Conservation (phyloP, 2,113 vertebrate genomes). For the Nansenia antarctica region DNA sequence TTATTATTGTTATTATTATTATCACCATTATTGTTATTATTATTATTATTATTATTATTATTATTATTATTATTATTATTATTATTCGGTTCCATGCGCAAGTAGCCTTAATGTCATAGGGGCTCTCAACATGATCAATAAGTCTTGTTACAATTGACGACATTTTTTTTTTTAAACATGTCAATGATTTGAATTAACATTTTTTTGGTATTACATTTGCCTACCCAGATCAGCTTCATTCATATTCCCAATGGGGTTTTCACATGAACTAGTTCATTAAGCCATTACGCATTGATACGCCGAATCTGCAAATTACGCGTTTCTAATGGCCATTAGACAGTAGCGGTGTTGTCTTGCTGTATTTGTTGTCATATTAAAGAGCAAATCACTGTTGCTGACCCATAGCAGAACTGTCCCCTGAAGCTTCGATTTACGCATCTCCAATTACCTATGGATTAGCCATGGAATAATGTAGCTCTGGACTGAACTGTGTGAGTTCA, state of each 20-base stretch:
- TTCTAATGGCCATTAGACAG: conserved; percentile 30
- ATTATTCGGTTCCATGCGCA: no score
- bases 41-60: no score
- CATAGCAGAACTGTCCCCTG: conserved; percentile 18
- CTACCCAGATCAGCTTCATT: neutral
- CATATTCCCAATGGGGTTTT: neutral
- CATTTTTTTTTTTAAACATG: no score
- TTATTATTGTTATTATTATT: no score
- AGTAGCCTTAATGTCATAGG: no score
- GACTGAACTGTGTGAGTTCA: conserved; percentile 40
- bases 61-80: no score
- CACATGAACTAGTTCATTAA: neutral
- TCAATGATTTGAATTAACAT: neutral
- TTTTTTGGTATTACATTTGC: neutral
- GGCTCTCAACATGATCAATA: no score
- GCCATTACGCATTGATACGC: conserved; percentile 20
- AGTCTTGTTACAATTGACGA: no score
- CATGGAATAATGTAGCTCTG: conserved; percentile 25
- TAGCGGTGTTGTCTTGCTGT: conserved; percentile 45
- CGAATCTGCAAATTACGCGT: conserved; percentile 35
- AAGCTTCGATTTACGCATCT: conserved; percentile 13
- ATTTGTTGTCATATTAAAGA: conserved; percentile 14
- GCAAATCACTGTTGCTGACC: conserved; percentile 20
- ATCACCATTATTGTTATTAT: no score
- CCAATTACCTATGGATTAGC: conserved; percentile 22